These are phyloP conservation scores for Macrotus californicus DNA, from an alignment of 2,113 vertebrate genomes.

Conservation along the genomic window DNA sequence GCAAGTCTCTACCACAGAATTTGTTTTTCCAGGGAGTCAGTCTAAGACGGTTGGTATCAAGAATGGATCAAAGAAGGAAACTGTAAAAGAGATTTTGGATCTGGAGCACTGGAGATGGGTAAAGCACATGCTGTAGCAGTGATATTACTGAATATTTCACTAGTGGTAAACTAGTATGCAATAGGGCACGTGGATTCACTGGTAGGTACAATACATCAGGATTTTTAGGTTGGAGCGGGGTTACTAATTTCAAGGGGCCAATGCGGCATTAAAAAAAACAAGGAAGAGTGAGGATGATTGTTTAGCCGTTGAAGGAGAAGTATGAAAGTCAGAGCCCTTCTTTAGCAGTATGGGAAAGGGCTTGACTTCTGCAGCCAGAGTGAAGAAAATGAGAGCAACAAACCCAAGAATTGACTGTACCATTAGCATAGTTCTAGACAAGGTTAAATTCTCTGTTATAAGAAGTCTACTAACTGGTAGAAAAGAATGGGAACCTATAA, in stretches of 20 bases:
- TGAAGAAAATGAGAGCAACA: background rate
- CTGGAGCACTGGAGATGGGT: background rate
- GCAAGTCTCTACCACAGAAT: background rate
- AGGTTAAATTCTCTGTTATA: background rate
- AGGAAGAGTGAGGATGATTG: background rate
- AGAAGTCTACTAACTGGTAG: background rate
- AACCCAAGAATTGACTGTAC: background rate
- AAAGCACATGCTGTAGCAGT: background rate
- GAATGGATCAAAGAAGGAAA: background rate
- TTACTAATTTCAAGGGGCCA: background rate
- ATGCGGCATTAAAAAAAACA: background rate
- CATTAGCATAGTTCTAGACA: background rate
- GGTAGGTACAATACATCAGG: background rate
- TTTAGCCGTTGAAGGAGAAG: background rate
- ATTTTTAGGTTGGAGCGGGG: background rate
- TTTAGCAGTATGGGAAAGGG: background rate
- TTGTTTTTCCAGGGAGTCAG: background rate
- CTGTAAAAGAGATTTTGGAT: background rate
- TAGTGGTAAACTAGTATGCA: background rate
- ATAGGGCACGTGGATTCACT: background rate
- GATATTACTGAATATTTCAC: background rate
- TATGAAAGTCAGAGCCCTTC: background rate
- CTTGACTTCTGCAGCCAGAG: background rate
- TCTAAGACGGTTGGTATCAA: background rate
- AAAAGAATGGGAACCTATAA: background rate